Base-by-base conservation (phyloP, 2,888 invertebrate species). In the Coenonympha arcania region DNA sequence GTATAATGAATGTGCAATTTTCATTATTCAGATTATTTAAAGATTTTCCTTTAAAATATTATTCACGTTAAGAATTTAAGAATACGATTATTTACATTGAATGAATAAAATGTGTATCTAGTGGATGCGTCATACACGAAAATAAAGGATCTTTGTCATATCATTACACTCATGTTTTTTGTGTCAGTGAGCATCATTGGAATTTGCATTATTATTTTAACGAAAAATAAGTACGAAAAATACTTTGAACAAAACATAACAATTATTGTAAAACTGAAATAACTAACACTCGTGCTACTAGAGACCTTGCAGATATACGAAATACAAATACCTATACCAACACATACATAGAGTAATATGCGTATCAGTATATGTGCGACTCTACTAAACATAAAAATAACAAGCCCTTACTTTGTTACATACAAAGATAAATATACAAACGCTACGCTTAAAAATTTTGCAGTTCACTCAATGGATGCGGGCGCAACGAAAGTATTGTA, bases 261-360 rank as follows among this genome's bases (percentile, higher is more conserved):
- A n/a, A n/a, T n/a, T n/a, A n/a, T n/a, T n/a, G n/a, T n/a, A n/a
- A 16, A 31, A 31, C 20, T 31, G 16, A 31, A 31, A 52, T n/a
- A 61, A 62, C 63, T 56, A 55, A 62, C 59, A 58, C 55, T 61
- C 65, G 61, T 63, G 48, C 60, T 64, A 24, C 2, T 11, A 11
- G 39, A 62, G 44, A 30, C 31, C 43, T 48, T 48, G 24, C 16
- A 44, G 24, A n/a, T n/a, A n/a, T n/a, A n/a, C n/a, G n/a, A n/a
- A 44, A 44, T 36, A 31, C 49, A 52, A 24, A 34, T 31, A 33
- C 28, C 6, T 4, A n/a, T n/a, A 37, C 11, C 13, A 13, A 22
- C 24, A 24, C 6, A 13, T 8, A 28, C 11, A 2, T 28, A 5
- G 3, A 5, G 19, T 30, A 19, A 30, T 49, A 20, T 46, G 26